Percentiles rank a stretch among this genome's conserved stretches.
Evolutionary conservation across 1,140 invertebrate genomes (phyloP).

Genomic region (Ips nitidus): DNA sequence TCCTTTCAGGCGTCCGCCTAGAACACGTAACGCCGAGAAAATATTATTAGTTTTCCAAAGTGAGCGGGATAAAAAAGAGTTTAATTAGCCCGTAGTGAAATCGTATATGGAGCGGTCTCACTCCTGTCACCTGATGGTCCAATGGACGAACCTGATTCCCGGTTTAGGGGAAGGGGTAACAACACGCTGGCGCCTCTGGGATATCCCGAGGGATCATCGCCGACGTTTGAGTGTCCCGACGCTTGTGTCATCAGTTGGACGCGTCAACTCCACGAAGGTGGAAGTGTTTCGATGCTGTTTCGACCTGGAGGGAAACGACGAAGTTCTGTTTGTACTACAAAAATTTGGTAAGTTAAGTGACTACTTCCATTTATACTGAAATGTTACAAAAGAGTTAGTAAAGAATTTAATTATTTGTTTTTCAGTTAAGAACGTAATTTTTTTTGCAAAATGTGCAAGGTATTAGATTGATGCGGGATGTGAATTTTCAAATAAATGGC

Average conservation of each 20-base stretch:
- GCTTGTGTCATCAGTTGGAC: constrained; percentile 20
- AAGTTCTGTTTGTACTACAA: not conserved
- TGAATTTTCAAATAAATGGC: no score
- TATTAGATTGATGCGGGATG: no score
- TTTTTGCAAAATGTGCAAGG: no score
- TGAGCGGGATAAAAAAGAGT: not conserved
- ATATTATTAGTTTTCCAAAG: not conserved
- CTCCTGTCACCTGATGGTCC: constrained; percentile 1
- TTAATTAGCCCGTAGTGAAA: not conserved
- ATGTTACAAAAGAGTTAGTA: no score
- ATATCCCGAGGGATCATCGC: constrained; percentile 27
- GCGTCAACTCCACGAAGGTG: constrained; percentile 19
- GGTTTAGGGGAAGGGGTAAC: constrained; percentile 19
- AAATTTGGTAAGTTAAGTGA: not conserved
- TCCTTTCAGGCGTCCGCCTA: no score
- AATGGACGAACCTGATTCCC: constrained; percentile 14
- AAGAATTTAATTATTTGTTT: no score
- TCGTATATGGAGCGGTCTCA: not conserved
- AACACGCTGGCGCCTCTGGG: constrained; percentile 31
- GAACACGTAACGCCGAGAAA: not conserved
- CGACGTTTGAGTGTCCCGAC: constrained; percentile 24
- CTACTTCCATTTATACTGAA: no score
- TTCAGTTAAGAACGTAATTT: no score
- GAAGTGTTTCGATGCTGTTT: constrained; percentile 9
- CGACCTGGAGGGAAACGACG: constrained; percentile 1